Evolutionary conservation across 2,113 vertebrate species (phyloP).

Genomic region (Bufo gargarizans): DNA sequence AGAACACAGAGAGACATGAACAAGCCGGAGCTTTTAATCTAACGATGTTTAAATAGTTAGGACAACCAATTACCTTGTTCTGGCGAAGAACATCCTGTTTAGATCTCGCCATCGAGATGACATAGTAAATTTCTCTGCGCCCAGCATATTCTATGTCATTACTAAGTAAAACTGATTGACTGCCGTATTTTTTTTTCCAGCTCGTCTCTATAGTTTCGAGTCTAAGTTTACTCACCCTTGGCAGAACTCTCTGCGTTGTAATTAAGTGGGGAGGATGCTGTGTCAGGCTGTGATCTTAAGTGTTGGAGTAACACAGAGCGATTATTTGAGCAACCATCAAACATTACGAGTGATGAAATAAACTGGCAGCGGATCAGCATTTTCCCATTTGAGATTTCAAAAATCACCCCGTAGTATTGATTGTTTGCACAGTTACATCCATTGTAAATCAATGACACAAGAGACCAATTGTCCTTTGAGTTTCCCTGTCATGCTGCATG

Average conservation of each 20-base stretch:
- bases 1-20: background rate
- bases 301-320: slow-evolving; percentile 41
- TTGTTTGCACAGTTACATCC: slow-evolving; percentile 54
- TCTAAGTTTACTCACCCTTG: slow-evolving; percentile 50
- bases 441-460: slow-evolving; percentile 57
- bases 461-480: slow-evolving; percentile 43
- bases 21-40: background rate
- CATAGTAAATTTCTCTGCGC: slow-evolving; percentile 22
- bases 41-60: slow-evolving; percentile 3
- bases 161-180: slow-evolving; percentile 42
- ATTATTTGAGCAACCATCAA: slow-evolving; percentile 47
- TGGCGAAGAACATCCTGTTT: background rate
- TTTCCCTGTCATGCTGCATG: slow-evolving; percentile 31
- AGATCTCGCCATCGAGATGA: background rate
- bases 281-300: slow-evolving; percentile 47
- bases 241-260: slow-evolving; percentile 42
- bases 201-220: slow-evolving; percentile 16
- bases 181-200: slow-evolving; percentile 35
- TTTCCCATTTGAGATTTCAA: slow-evolving; percentile 38
- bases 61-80: background rate
- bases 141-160: slow-evolving; percentile 11
- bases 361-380: slow-evolving; percentile 45
- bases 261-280: slow-evolving; percentile 47
- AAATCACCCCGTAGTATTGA: slow-evolving; percentile 51
- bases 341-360: slow-evolving; percentile 51